Evolutionary conservation across 1,140 invertebrate species (phyloP).

Genomic region (Rhagoletis zephyria): DNA sequence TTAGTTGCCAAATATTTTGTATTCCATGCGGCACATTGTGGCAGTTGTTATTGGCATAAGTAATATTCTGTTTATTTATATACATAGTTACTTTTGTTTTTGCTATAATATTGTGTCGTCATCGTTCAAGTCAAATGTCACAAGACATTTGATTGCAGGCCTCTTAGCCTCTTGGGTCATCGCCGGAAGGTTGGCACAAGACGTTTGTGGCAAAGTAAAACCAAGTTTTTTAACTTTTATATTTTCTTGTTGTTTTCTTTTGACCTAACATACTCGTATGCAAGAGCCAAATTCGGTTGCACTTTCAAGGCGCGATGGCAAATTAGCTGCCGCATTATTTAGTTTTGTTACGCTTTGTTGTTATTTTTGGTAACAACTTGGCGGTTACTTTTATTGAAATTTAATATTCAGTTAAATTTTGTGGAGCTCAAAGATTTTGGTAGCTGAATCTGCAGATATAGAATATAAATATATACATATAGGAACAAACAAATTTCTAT

Average conservation of each 20-base stretch:
- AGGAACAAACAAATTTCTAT: too few species aligned
- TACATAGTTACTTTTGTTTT: not conserved
- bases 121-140: conserved; percentile 32
- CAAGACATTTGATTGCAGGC: conserved; percentile 36
- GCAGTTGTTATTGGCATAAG: conserved; percentile 15
- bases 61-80: conserved; percentile 31
- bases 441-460: too few species aligned
- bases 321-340: conserved; percentile 42
- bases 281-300: not conserved
- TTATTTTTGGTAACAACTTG: too few species aligned
- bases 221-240: not conserved
- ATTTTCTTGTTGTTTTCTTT: conserved; percentile 5
- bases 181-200: not conserved
- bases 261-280: not conserved
- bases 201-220: not conserved
- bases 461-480: too few species aligned
- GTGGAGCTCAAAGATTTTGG: too few species aligned
- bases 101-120: conserved; percentile 15
- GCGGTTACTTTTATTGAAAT: too few species aligned
- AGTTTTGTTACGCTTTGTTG: not conserved
- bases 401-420: too few species aligned
- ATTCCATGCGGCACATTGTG: conserved; percentile 32
- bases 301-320: conserved; percentile 6
- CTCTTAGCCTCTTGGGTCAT: conserved; percentile 25
- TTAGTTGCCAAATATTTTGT: conserved; percentile 10